These are phyloP conservation scores for Chionodraco myersi DNA, from an alignment of 2,113 vertebrate genomes.

Conservation along the genomic window DNA sequence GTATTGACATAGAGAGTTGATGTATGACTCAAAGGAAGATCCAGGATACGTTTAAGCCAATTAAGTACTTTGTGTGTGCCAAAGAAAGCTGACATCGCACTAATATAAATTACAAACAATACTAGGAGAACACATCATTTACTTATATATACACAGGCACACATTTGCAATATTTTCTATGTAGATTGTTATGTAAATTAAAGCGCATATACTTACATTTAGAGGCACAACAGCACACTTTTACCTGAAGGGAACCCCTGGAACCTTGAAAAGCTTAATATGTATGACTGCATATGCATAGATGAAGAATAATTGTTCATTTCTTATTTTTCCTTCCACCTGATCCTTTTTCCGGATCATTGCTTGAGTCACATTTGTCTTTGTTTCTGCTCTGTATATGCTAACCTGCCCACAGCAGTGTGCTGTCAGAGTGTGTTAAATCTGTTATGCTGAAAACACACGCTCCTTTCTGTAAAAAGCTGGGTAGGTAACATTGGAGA, in stretches of 20 bases:
- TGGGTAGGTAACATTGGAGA: too few species aligned
- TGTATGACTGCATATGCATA: neutral
- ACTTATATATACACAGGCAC: neutral
- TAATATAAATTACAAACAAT: neutral
- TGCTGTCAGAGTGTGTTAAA: slow-evolving; percentile 55
- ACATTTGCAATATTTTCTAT: neutral
- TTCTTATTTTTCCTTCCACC: slow-evolving; percentile 26
- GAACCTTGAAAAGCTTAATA: neutral
- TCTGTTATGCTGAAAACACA: slow-evolving; percentile 34
- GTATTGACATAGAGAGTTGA: neutral
- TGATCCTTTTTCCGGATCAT: slow-evolving; percentile 24
- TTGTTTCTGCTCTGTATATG: slow-evolving; percentile 16
- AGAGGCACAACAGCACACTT: neutral
- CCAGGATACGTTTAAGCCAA: neutral
- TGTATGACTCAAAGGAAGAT: neutral
- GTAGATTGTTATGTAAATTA: neutral
- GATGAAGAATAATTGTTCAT: slow-evolving; percentile 6
- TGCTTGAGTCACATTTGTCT: slow-evolving; percentile 49
- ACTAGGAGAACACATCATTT: neutral
- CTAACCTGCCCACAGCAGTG: slow-evolving; percentile 40
- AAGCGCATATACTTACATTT: neutral
- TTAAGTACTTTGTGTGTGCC: neutral
- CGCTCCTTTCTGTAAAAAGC: slow-evolving; percentile 23
- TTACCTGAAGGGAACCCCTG: slow-evolving; percentile 4
- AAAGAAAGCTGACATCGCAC: neutral